These are phyloP conservation scores for Leontopithecus rosalia DNA, from an alignment of 2,797 vertebrate species.

Conservation along the genomic window DNA sequence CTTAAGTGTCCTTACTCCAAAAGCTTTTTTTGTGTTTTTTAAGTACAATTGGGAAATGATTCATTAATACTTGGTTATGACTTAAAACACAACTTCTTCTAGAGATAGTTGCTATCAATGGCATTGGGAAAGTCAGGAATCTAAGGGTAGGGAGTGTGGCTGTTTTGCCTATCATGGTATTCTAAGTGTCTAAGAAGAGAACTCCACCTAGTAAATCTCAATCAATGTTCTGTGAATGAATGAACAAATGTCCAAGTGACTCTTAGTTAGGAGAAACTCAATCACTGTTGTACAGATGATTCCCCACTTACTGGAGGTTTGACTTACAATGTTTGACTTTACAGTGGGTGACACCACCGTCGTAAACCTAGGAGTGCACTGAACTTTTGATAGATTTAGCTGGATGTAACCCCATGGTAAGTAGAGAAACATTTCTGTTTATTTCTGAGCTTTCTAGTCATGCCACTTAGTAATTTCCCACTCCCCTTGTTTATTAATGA, in stretches of 20 bases:
- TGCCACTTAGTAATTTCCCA: background rate
- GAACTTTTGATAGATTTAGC: background rate
- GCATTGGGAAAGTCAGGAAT: background rate
- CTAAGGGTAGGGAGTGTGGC: background rate
- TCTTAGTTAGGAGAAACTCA: background rate
- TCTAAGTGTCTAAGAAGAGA: background rate
- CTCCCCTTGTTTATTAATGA: background rate
- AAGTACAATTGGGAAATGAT: background rate
- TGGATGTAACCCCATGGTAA: background rate
- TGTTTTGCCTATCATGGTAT: background rate
- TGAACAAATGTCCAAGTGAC: background rate
- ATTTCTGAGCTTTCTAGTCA: background rate
- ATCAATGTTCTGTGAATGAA: background rate
- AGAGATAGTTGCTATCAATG: background rate
- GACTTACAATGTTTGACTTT: background rate
- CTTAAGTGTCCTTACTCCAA: background rate
- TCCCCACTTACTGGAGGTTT: background rate
- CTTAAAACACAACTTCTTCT: background rate
- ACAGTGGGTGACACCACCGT: background rate
- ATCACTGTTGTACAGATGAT: background rate
- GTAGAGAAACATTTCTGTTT: background rate
- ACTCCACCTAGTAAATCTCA: background rate
- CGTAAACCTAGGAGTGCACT: background rate
- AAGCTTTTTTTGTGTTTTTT: background rate
- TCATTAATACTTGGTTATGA: background rate